These are phyloP conservation scores for Porites cylindrica DNA, from an alignment of 92 coral and sea anemone genomes.

Conservation along the genomic window DNA sequence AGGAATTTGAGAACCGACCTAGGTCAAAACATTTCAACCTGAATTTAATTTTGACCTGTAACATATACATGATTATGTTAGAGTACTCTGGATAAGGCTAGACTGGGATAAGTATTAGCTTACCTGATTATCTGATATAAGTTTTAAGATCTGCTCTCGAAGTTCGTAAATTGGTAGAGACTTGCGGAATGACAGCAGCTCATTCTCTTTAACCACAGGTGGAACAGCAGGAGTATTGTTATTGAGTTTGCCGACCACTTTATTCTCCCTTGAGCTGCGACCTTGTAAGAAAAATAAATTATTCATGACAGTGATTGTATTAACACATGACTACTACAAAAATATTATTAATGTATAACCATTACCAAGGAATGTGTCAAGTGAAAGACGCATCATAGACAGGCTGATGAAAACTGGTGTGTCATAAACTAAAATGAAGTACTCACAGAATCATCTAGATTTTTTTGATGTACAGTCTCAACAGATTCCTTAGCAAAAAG, in stretches of 20 bases:
- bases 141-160: constrained; percentile 75
- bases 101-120: background rate
- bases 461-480: too few species aligned
- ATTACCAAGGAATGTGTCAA: too few species aligned
- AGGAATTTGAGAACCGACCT: too few species aligned
- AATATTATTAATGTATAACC: background rate
- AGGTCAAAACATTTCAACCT: too few species aligned
- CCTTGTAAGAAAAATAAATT: background rate
- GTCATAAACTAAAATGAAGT: too few species aligned
- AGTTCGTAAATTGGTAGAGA: constrained; percentile 83
- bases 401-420: too few species aligned
- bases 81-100: too few species aligned
- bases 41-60: too few species aligned
- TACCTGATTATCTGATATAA: constrained; percentile 84
- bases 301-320: background rate
- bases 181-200: constrained; percentile 84
- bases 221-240: constrained; percentile 83
- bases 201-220: constrained; percentile 73
- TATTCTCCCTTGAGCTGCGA: constrained; percentile 66
- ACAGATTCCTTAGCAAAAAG: too few species aligned
- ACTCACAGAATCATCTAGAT: too few species aligned
- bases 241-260: constrained; percentile 80
- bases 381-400: too few species aligned
- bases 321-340: background rate
- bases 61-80: too few species aligned